phyloP scores from a whole-genome alignment of 2,113 vertebrate species.

The Archocentrus centrarchus region DNA sequence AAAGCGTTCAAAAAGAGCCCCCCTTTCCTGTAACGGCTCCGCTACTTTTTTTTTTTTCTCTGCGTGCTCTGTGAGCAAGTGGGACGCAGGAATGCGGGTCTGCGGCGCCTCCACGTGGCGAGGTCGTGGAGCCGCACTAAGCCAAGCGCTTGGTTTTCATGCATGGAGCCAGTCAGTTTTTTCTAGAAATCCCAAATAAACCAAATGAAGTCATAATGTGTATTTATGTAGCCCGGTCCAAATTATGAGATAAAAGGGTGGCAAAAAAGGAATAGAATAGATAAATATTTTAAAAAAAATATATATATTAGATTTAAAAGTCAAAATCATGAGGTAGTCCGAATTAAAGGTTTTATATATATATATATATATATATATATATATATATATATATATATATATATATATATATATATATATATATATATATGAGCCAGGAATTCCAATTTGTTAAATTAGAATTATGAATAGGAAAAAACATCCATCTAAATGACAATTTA shows the following conservation, averaged over 20 bases:
- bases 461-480: no score
- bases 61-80: neutral
- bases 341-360: neutral
- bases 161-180: neutral
- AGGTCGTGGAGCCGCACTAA: neutral
- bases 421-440: neutral
- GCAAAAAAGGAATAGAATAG: neutral
- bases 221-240: no score
- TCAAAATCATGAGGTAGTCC: neutral
- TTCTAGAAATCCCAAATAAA: neutral
- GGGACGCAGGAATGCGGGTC: conserved; percentile 48
- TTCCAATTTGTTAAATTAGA: neutral
- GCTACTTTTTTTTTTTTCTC: conserved; percentile 14
- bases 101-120: conserved; percentile 74
- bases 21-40: conserved; percentile 41
- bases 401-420: no score
- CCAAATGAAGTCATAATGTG: neutral
- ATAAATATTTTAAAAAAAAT: neutral
- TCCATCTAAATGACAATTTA: neutral
- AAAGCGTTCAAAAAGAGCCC: conserved; percentile 45
- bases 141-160: neutral
- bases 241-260: neutral
- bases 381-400: no score
- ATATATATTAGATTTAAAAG: neutral
- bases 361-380: no score